Evolutionary conservation across 2,888 invertebrate genomes (phyloP).

Genomic region (Lasioglossum villosulum): DNA sequence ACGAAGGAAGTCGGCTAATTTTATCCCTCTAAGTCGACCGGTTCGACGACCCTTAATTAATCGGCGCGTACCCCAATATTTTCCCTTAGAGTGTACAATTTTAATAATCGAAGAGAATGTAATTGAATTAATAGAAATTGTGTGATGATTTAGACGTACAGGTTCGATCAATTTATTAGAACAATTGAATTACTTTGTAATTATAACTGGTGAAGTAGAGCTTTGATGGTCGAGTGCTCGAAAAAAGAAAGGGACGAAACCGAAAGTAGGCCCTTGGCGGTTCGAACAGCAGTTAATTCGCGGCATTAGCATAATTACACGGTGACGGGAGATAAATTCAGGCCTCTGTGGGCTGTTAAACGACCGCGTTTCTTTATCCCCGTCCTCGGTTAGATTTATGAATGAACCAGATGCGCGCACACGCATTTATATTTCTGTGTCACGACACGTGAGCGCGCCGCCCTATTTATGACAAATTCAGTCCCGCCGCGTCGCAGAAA

Average conservation of each 20-base stretch:
- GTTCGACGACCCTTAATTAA: not conserved
- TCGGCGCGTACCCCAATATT: not conserved
- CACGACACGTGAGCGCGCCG: conserved; percentile 19
- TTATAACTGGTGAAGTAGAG: no score
- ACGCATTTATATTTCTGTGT: conserved; percentile 39
- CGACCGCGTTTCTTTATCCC: conserved; percentile 20
- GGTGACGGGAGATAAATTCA: not conserved
- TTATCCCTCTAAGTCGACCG: not conserved
- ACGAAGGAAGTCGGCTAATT: not conserved
- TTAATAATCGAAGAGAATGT: no score
- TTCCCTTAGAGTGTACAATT: no score
- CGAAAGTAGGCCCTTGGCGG: not conserved
- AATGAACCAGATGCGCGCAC: conserved; percentile 21
- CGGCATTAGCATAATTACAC: conserved; percentile 23
- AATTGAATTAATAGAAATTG: no score
- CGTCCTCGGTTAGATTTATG: conserved; percentile 38
- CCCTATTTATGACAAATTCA: conserved; percentile 44
- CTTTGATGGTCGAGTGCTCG: no score
- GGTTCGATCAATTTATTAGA: no score
- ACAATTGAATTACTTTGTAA: no score
- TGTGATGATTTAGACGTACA: no score
- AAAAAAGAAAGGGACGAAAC: not conserved
- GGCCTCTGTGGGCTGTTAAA: not conserved
- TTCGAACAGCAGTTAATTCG: not conserved
- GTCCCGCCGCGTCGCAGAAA: conserved; percentile 14